Conservation (phyloP, 2,113 vertebrate species). For the Anthoscopus minutus region DNA sequence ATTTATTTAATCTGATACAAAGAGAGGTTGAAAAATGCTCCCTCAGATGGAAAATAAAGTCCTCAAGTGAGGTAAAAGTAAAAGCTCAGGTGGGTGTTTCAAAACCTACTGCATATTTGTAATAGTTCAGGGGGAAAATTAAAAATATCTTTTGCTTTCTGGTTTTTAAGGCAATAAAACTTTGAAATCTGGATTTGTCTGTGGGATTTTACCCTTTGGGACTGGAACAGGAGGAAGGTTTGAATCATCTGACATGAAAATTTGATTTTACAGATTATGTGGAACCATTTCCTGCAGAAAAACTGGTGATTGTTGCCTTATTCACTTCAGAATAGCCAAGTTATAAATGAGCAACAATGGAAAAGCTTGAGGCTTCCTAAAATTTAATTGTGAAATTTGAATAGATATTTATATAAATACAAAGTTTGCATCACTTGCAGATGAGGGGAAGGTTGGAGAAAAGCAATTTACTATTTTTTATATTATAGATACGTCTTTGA, state of each 20-base stretch:
- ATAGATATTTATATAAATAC: background rate
- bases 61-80: background rate
- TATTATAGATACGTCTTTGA: accelerated
- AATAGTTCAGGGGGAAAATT: background rate
- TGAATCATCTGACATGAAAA: background rate
- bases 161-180: background rate
- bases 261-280: background rate
- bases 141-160: background rate
- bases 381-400: background rate
- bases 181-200: background rate
- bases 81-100: background rate
- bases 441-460: background rate
- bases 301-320: background rate
- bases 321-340: background rate
- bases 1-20: background rate
- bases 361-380: background rate
- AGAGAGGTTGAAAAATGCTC: background rate
- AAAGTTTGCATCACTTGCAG: background rate
- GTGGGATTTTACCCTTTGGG: background rate
- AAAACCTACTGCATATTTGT: background rate
- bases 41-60: background rate
- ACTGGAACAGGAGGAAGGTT: background rate
- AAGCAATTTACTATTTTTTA: background rate
- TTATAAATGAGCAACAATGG: background rate
- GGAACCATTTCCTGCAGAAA: background rate